Evolutionary conservation across 2,113 vertebrate genomes (phyloP), one percentile per base, ranked within the genome.

Genomic region (Erpornis zantholeuca): DNA sequence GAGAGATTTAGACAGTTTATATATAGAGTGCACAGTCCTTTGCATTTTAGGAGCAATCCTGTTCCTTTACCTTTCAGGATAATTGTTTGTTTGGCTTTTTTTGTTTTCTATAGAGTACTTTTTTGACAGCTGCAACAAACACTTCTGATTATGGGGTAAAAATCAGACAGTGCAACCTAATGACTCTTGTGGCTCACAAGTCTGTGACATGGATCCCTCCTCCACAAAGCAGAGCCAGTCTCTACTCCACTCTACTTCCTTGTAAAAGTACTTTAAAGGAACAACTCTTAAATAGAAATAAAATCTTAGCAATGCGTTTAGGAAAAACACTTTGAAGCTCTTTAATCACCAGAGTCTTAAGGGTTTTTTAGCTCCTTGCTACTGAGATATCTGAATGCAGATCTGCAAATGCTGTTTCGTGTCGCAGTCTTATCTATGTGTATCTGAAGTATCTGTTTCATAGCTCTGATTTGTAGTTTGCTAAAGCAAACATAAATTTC

Each of bases 321-420:
- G 36, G 50, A 60, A 35, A 82, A 64, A 33, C 14, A 35, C 8
- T 69, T 45, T 33, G 36, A 91, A 82, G 15, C 21, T 25, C 7
- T 53, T 85, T 44, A 56, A 35, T 61, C 28, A 45, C 15, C 7
- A 3, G 33, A 18, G 28, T 81, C 44, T 47, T 64, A 33, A 17
- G 24, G 2, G 1, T 3, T 40, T 78, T 88, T 25, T 9, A 11
- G 6, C 4, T 10, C 3, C 1, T 21, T 27, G 6, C 20, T 88
- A 0, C 38, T 81, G 44, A 82, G 22, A 71, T 40, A 54, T 3
- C 19, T 65, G 22, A 29, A 35, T 86, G 66, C 19, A 54, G 42
- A 19, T 35, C 16, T 78, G 23, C 21, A 78, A 68, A n/a, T 54
- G n/a, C 20, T 64, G 2, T 52, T 82, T 75, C 7, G 11, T 61